Conservation (phyloP, 2,888 invertebrate species). For the Lasioglossum leucozonium region DNA sequence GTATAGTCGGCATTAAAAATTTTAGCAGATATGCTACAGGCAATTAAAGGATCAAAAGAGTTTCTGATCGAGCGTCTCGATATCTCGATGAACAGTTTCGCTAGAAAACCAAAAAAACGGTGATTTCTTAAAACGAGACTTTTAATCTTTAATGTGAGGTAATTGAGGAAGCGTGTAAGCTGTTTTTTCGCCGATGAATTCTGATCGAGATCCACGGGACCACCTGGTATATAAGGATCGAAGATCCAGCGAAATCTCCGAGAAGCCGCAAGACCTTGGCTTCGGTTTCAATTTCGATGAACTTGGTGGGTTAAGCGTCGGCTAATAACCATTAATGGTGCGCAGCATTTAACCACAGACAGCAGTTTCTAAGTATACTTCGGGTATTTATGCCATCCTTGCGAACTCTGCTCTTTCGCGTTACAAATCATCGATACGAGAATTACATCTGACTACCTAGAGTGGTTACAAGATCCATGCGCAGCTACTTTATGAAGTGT, state of each 20-base stretch:
- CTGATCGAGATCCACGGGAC: not conserved
- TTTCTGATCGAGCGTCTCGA: too few species aligned
- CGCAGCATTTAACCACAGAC: not conserved
- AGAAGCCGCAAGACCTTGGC: not conserved
- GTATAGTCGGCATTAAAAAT: too few species aligned
- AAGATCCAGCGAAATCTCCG: not conserved
- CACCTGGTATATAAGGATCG: conserved; percentile 4
- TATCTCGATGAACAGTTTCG: not conserved
- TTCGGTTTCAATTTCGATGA: conserved; percentile 8
- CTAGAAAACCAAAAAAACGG: not conserved
- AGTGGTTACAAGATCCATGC: not conserved
- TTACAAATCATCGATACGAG: not conserved
- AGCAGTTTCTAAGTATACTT: not conserved
- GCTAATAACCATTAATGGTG: conserved; percentile 1
- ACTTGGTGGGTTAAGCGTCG: not conserved
- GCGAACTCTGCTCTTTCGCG: not conserved
- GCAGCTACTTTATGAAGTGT: not conserved
- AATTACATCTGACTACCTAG: not conserved
- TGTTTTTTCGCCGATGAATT: not conserved
- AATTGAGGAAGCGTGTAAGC: not conserved
- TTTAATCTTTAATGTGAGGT: not conserved
- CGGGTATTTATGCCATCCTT: not conserved
- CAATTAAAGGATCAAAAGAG: too few species aligned
- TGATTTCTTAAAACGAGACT: not conserved
- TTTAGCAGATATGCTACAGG: too few species aligned